phyloP scores from a whole-genome alignment of 2,113 vertebrate genomes.

The Dasyurus viverrinus region DNA sequence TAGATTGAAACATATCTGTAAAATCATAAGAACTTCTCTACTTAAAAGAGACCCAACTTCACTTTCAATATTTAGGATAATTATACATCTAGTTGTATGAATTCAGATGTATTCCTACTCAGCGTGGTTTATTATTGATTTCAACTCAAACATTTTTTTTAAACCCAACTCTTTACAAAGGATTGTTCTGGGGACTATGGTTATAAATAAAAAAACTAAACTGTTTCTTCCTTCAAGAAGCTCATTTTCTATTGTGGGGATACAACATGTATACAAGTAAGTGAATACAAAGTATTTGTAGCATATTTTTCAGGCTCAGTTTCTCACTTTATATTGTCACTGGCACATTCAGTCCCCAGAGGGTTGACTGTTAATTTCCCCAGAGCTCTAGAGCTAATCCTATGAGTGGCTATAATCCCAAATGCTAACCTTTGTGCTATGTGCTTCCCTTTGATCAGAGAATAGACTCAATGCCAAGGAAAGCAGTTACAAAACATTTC shows the following conservation, averaged over 20 bases:
- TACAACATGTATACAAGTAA: background rate
- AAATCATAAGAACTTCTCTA: constrained; percentile 21
- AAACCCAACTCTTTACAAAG: background rate
- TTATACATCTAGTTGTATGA: too few species aligned
- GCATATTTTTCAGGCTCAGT: background rate
- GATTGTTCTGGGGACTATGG: background rate
- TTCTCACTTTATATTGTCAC: background rate
- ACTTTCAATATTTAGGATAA: background rate
- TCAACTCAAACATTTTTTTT: background rate
- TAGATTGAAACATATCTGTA: constrained; percentile 9
- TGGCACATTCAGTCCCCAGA: background rate
- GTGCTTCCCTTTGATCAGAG: background rate
- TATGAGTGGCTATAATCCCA: too few species aligned
- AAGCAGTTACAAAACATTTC: background rate
- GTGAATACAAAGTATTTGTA: background rate
- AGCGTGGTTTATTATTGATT: too few species aligned
- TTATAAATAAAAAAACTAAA: background rate
- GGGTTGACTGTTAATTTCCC: background rate
- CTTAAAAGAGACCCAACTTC: background rate
- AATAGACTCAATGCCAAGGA: background rate
- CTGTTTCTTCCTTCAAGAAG: background rate
- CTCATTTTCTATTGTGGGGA: background rate
- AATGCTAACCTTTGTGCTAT: background rate
- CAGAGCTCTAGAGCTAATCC: background rate
- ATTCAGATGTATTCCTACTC: too few species aligned